These are phyloP conservation scores for Carapus acus DNA, from an alignment of 2,797 vertebrate genomes.

Conservation along the genomic window DNA sequence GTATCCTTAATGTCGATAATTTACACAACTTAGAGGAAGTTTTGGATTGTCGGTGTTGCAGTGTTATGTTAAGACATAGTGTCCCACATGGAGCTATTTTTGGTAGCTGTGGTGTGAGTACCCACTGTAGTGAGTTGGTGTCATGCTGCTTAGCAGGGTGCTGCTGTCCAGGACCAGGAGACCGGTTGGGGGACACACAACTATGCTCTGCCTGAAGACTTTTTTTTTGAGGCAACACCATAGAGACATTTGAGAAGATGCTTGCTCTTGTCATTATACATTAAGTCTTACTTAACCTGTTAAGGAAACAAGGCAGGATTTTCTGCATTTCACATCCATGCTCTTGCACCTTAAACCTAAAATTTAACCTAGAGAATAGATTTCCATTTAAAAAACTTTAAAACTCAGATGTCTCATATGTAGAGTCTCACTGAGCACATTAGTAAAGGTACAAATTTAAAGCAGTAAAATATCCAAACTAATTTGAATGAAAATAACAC, in stretches of 20 bases:
- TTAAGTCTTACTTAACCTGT: slow-evolving; percentile 17
- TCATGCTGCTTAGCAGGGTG: slow-evolving; percentile 30
- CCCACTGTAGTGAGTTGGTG: slow-evolving; percentile 49
- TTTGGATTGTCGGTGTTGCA: slow-evolving; percentile 47
- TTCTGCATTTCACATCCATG: slow-evolving; percentile 14
- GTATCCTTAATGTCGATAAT: slow-evolving; percentile 43
- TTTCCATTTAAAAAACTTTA: no score
- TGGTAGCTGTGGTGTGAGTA: slow-evolving; percentile 45
- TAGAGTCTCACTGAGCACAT: slow-evolving; percentile 34
- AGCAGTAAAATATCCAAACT: no score
- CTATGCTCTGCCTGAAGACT: slow-evolving; percentile 22
- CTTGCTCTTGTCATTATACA: slow-evolving; percentile 23
- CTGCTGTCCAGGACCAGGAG: no score
- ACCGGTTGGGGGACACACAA: slow-evolving; percentile 4
- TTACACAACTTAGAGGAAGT: slow-evolving; percentile 60
- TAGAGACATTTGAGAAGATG: slow-evolving; percentile 15
- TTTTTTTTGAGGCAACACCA: slow-evolving; percentile 27
- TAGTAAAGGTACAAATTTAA: slow-evolving; percentile 46
- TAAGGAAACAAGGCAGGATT: slow-evolving; percentile 18
- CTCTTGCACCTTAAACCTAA: slow-evolving; percentile 42
- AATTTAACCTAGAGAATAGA: no score
- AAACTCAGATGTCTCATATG: no score
- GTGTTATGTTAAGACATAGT: slow-evolving; percentile 31
- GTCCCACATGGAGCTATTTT: slow-evolving; percentile 38
- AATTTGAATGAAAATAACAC: no score